Percentiles rank a stretch among this genome's conserved stretches.
These are phyloP conservation scores for Cepphus grylle DNA, from an alignment of 2,113 vertebrate genomes.

Conservation along the genomic window DNA sequence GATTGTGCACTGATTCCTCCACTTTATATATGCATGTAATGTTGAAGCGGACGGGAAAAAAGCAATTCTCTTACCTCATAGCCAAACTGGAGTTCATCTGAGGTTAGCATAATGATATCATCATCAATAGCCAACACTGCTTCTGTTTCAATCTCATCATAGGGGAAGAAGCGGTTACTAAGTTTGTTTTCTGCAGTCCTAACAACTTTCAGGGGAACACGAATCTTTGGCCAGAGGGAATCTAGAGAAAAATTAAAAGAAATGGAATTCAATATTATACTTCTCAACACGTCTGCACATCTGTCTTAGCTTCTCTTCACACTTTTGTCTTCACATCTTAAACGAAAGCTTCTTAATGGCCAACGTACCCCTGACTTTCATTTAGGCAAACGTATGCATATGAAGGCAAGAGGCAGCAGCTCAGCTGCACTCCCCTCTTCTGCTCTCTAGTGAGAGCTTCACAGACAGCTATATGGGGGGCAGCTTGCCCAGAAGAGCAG, in stretches of 20 bases:
- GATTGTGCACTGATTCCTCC: neutral
- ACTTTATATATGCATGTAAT: neutral
- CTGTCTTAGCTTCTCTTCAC: neutral
- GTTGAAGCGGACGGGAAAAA: neutral
- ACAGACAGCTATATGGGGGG: neutral
- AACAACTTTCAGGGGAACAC: conserved; percentile 92
- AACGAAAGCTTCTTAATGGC: neutral
- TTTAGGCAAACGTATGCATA: neutral
- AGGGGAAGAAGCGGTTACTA: conserved; percentile 98
- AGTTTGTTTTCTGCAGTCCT: conserved; percentile 95
- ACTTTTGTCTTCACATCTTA: neutral
- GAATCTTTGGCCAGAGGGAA: conserved; percentile 94
- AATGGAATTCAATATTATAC: neutral
- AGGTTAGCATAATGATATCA: conserved; percentile 98
- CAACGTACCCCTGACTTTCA: neutral
- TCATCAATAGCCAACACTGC: conserved; percentile 96
- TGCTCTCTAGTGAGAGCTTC: neutral
- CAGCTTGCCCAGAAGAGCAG: neutral
- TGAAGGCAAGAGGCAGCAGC: neutral
- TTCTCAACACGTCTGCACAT: neutral
- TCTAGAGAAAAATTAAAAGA: conserved; percentile 67
- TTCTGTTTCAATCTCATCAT: conserved; percentile 95
- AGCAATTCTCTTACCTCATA: conserved; percentile 83
- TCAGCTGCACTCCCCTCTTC: neutral
- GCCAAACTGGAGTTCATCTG: conserved; percentile 96